Base-by-base conservation (phyloP, 2,888 invertebrate species). In the Agrotis exclamationis region DNA sequence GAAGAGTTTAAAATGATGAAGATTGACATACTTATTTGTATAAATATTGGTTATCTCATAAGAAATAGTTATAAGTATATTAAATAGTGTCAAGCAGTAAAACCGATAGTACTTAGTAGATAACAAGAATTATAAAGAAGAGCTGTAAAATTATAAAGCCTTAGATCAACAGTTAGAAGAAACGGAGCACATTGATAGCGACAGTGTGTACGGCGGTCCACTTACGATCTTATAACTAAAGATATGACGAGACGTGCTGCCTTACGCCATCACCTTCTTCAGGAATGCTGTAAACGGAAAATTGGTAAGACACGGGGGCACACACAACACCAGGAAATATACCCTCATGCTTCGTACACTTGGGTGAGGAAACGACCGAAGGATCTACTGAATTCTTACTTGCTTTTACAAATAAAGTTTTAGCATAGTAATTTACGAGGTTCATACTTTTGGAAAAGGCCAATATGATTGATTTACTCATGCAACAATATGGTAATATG, bases 241-340 rank as follows among this genome's bases (percentile, higher is more conserved):
- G 94, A 94, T 93, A 92, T 92, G 94, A 94, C 89, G 94, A 90
- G 89, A 89, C 87, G 91, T 86, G 91, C 84, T 84, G 89, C 91
- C 93, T 94, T 95, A 97, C 96, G 97, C 97, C 97, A 97, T 97
- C 96, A 97, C 96, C 97, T 97, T 97, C 97, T 97, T 97, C 96
- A 98, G 97, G 97, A 97, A 98, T 96, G 97, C 98, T 98, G 97
- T 89, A 97, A 97, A 95, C 87, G 93, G 89, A 95, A 86, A 94
- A 93, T 74, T 77, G 85, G 91, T 95, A 89, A 95, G 86, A 93
- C 86, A 88, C 47, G 89, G 93, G 92, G 83, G 84, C 90, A 94
- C 95, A 93, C 94, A 89, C 90, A 88, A 79, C 33, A 83, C 82
- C 63, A 73, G 80, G 70, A 71, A 56, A 72, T 66, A 57, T 71